A percentile compares a stretch with the other conserved stretches of the same genome.
These are phyloP conservation scores for Myzus persicae DNA, from an alignment of 1,140 invertebrate species.

Conservation along the genomic window DNA sequence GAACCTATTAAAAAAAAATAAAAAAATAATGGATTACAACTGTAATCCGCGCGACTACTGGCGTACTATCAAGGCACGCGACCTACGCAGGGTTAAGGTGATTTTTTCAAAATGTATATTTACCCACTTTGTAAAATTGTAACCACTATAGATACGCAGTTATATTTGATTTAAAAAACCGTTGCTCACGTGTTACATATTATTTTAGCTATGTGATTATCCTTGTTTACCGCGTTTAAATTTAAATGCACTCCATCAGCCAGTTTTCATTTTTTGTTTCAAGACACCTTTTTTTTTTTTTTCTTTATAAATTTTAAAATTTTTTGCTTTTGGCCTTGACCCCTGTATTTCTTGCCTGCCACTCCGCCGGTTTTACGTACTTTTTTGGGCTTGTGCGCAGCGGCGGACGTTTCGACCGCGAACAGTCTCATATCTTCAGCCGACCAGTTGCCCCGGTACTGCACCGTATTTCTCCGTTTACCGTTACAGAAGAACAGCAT, in stretches of 20 bases:
- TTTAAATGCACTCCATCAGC: not conserved
- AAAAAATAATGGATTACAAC: constrained; percentile 34
- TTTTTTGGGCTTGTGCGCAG: not conserved
- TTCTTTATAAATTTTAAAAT: not conserved
- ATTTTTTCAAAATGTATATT: not conserved
- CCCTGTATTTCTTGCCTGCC: not conserved
- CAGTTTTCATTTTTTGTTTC: not conserved
- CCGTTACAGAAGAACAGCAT: not conserved
- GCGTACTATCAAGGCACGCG: constrained; percentile 32
- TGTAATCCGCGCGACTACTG: constrained; percentile 27
- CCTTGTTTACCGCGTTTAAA: not conserved
- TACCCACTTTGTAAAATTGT: no score
- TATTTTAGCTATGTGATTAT: not conserved
- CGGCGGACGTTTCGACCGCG: not conserved
- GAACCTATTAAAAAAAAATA: constrained; percentile 11
- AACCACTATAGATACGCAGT: not conserved
- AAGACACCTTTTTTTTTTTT: not conserved
- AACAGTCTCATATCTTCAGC: not conserved
- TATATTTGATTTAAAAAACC: not conserved
- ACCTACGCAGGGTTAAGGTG: not conserved
- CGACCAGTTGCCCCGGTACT: not conserved
- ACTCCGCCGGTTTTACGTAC: not conserved
- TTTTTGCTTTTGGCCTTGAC: not conserved
- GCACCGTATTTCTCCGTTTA: not conserved
- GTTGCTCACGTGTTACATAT: not conserved